Conservation (phyloP, 2,113 vertebrate genomes). For the Leptobrachium ailaonicum region DNA sequence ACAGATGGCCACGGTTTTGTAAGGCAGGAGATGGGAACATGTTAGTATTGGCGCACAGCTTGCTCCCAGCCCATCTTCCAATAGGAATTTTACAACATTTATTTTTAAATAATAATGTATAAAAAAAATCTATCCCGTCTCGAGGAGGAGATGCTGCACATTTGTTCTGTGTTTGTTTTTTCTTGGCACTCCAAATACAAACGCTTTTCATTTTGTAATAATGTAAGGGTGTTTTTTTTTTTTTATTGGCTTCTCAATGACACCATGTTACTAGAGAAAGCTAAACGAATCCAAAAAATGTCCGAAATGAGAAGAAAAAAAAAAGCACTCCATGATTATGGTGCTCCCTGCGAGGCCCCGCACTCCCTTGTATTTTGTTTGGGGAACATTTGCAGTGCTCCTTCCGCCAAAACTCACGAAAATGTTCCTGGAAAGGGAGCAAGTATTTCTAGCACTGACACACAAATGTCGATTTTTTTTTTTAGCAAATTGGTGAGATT, state of each 20-base stretch:
- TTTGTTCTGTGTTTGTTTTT: no score
- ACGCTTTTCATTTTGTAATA: no score
- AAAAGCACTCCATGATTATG: no score
- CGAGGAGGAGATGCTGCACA: not conserved
- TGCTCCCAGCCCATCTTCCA: not conserved
- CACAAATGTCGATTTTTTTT: constrained; percentile 48
- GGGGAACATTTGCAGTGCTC: constrained; percentile 6
- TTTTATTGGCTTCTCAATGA: no score
- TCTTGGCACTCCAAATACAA: no score
- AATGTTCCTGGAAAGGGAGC: constrained; percentile 21
- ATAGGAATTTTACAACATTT: not conserved
- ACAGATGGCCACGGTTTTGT: not conserved
- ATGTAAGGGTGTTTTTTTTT: no score
- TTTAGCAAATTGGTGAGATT: constrained; percentile 38
- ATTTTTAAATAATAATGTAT: not conserved
- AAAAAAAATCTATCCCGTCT: no score
- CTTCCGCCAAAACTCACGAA: constrained; percentile 5
- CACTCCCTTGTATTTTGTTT: constrained; percentile 5
- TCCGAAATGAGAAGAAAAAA: no score
- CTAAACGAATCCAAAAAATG: no score
- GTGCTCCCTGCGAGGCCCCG: not conserved
- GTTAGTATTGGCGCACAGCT: constrained; percentile 1
- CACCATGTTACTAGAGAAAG: no score
- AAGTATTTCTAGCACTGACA: constrained; percentile 44
- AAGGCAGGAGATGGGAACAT: not conserved